Evolutionary conservation across 2,888 invertebrate species (phyloP).

Genomic region (Nomada hirtipes): DNA sequence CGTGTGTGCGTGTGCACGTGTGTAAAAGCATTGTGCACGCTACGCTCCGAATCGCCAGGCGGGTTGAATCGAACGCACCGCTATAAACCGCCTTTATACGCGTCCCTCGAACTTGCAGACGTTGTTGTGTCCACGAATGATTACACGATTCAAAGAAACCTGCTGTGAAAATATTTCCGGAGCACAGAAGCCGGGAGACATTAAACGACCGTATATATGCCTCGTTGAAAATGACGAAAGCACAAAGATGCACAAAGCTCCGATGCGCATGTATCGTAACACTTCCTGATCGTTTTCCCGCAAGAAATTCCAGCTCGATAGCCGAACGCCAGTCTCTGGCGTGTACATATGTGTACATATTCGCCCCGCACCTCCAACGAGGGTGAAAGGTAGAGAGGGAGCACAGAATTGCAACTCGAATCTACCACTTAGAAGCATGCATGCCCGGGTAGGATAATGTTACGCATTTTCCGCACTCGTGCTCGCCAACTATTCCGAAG

Average conservation of each 20-base stretch:
- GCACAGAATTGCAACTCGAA: conserved; percentile 47
- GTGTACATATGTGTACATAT: background rate
- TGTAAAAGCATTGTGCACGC: conserved; percentile 39
- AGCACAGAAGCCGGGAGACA: too few relatives aligned
- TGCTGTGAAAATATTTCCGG: too few relatives aligned
- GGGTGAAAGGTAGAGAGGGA: conserved; percentile 1
- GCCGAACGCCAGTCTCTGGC: background rate
- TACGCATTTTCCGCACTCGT: conserved; percentile 64
- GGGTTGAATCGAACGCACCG: conserved; percentile 24
- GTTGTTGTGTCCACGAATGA: conserved; percentile 1
- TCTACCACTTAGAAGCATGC: conserved; percentile 54
- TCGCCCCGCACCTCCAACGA: conserved; percentile 18
- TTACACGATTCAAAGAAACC: background rate
- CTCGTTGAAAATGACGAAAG: too few relatives aligned
- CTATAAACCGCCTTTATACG: conserved; percentile 19
- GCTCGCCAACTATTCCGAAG: conserved; percentile 57
- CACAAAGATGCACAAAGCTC: too few relatives aligned
- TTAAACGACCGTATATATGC: too few relatives aligned
- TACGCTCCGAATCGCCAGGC: conserved; percentile 14
- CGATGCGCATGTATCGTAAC: too few relatives aligned
- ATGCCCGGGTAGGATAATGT: conserved; percentile 60
- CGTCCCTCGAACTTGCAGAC: background rate
- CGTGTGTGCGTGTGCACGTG: conserved; percentile 27
- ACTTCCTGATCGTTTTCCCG: background rate
- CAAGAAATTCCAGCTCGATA: conserved; percentile 14